phyloP scores from a whole-genome alignment of 2,888 invertebrate species.

The Tetragonisca angustula region DNA sequence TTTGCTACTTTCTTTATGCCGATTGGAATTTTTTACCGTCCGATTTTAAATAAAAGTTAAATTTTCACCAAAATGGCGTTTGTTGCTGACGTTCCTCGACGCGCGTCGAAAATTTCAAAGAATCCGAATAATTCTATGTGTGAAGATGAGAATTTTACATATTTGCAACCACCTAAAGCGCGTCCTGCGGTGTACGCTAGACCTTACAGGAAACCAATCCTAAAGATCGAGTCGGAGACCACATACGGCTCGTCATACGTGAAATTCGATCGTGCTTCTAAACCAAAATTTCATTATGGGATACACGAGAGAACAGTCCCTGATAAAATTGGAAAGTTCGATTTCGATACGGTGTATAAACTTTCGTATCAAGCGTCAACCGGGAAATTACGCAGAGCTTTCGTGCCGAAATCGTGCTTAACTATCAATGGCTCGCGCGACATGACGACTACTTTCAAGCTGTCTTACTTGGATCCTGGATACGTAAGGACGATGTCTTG shows the following conservation, averaged over 20 bases:
- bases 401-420: slow-evolving; percentile 62
- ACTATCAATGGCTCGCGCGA: slow-evolving; percentile 58
- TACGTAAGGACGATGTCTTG: slow-evolving; percentile 42
- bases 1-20: not conserved
- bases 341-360: slow-evolving; percentile 52
- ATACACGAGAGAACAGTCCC: not conserved
- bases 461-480: slow-evolving; percentile 65
- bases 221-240: slow-evolving; percentile 41
- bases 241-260: slow-evolving; percentile 47
- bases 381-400: slow-evolving; percentile 41
- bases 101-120: not conserved
- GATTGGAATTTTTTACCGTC: slow-evolving; percentile 7
- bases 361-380: slow-evolving; percentile 60
- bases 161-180: slow-evolving; percentile 31
- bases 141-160: slow-evolving; percentile 25
- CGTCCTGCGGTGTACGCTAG: not conserved
- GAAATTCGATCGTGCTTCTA: slow-evolving; percentile 5
- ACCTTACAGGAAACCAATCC: slow-evolving; percentile 26
- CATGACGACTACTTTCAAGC: slow-evolving; percentile 57
- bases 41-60: not conserved
- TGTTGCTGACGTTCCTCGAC: not conserved
- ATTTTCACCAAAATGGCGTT: slow-evolving; percentile 39
- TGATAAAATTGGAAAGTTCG: slow-evolving; percentile 7
- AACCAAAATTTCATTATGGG: slow-evolving; percentile 13
- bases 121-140: slow-evolving; percentile 9